Evolutionary conservation across 2,888 invertebrate species (phyloP).

Genomic region (Ochropleura plecta): DNA sequence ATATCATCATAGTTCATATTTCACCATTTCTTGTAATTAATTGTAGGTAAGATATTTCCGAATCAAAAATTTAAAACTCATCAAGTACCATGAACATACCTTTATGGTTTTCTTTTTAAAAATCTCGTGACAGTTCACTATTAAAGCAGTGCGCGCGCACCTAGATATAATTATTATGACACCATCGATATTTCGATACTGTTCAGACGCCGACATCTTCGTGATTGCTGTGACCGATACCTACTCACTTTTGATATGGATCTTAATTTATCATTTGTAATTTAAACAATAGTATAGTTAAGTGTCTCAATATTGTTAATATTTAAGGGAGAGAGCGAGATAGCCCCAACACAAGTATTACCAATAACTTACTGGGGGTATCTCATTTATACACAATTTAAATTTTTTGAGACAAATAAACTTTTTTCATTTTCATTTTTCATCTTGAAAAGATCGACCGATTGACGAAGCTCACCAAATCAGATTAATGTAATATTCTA

Average conservation of each 20-base stretch:
- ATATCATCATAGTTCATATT: no score
- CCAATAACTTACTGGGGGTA: no score
- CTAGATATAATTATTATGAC: constrained; percentile 14
- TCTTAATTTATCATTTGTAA: no score
- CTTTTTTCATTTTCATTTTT: no score
- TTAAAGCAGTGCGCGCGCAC: constrained; percentile 22
- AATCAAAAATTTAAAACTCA: not conserved
- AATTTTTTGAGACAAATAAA: no score
- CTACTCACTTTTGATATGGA: not conserved
- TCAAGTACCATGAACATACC: not conserved
- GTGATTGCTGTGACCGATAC: constrained; percentile 10
- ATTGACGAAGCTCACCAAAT: constrained; percentile 13
- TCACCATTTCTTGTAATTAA: not conserved
- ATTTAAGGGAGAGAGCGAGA: no score
- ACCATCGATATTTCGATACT: constrained; percentile 21
- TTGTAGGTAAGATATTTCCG: not conserved
- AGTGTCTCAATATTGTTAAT: no score
- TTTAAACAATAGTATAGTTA: no score
- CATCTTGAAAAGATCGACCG: constrained; percentile 13
- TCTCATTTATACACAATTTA: no score
- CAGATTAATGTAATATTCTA: constrained; percentile 10
- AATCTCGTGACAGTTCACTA: constrained; percentile 32
- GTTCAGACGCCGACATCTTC: not conserved
- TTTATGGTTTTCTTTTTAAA: constrained; percentile 27
- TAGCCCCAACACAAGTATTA: no score